phyloP scores from a whole-genome alignment of 2,797 vertebrate genomes.

The Champsocephalus gunnari region DNA sequence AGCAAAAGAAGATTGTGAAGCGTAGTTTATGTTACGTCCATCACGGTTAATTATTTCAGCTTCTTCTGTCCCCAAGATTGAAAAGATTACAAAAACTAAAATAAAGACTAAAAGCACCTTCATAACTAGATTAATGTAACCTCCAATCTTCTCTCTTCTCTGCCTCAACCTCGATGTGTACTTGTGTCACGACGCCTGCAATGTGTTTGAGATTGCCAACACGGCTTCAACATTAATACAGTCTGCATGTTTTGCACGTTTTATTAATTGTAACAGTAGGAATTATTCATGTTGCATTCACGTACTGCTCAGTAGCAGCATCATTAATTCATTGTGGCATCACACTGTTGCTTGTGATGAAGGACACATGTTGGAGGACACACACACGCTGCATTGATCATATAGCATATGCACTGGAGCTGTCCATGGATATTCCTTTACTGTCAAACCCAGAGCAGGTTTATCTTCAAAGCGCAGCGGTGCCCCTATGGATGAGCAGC shows the following conservation, averaged over 20 bases:
- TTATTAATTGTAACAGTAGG: background rate
- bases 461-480: slow-evolving; percentile 38
- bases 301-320: background rate
- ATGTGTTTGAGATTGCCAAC: background rate
- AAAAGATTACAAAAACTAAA: no score
- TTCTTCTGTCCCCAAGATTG: no score
- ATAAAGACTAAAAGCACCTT: no score
- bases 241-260: background rate
- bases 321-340: background rate
- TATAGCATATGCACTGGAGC: background rate
- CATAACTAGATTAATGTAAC: no score
- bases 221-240: background rate
- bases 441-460: slow-evolving; percentile 7
- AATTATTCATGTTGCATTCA: slow-evolving; percentile 5
- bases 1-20: no score
- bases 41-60: no score
- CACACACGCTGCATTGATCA: background rate
- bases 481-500: slow-evolving; percentile 20
- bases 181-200: background rate
- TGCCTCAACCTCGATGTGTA: background rate
- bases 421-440: background rate
- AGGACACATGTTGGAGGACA: background rate
- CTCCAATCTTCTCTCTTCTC: no score
- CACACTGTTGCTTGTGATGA: slow-evolving; percentile 1
- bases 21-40: no score